Evolutionary conservation across 2,113 vertebrate genomes (phyloP).

Genomic region (Sinocyclocheilus rhinocerous): DNA sequence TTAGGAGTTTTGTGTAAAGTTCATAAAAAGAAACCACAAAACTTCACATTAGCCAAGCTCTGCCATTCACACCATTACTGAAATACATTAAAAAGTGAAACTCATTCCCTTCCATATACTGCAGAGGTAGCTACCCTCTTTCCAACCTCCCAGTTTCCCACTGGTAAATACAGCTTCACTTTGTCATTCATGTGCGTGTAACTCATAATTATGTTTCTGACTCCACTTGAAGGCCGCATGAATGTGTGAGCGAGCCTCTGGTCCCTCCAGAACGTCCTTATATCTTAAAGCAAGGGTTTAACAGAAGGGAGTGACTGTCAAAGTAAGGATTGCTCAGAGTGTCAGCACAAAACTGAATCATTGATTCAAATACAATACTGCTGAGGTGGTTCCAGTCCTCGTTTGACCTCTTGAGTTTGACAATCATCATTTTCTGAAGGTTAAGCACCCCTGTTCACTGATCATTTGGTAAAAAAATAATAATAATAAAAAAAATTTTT

Average conservation of each 20-base stretch:
- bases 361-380: conserved; percentile 95
- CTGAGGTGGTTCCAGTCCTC: conserved; percentile 84
- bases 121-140: no score
- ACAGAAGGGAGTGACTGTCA: conserved; percentile 80
- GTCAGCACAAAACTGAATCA: conserved; percentile 92
- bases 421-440: no score
- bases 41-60: not conserved
- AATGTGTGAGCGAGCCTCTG: not conserved
- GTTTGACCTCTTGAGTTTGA: conserved; percentile 15
- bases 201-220: not conserved
- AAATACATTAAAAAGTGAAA: not conserved
- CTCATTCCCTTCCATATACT: not conserved
- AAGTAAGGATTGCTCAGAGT: conserved; percentile 83
- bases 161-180: not conserved
- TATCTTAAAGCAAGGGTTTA: conserved; percentile 72
- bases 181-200: not conserved
- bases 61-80: not conserved
- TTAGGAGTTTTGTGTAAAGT: not conserved
- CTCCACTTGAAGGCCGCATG: not conserved
- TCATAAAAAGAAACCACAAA: not conserved
- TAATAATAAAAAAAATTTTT: no score
- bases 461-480: no score
- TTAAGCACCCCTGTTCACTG: no score
- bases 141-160: not conserved
- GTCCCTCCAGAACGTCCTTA: conserved; percentile 31